Evolutionary conservation across 2,113 vertebrate genomes (phyloP), one percentile per base, ranked within the genome.

Genomic region (Abramis brama): DNA sequence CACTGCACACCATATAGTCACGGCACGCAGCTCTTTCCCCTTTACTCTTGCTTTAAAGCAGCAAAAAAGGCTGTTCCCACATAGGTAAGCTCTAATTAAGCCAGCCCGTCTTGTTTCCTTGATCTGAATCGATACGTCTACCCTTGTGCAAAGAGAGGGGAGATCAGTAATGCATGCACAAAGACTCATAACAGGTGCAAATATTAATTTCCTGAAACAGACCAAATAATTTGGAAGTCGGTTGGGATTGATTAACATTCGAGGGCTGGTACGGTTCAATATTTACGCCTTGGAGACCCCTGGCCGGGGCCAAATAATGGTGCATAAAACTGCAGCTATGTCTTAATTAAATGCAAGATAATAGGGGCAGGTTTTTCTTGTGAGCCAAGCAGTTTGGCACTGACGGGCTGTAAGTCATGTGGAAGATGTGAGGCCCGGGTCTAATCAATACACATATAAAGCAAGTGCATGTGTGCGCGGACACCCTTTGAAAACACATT

Each of bases 301-400:
- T 92, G 90, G 93, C 90, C 91, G 91, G 92, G 92, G 85, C 86
- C 93, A 94, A 96, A 96, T 95, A 94, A 95, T 92, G 92, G 92
- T 91, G 92, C 93, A 93, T 94, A 94, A 94, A 95, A 94, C 92
- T 89, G 88, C 91, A 92, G 93, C 93, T 94, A 92, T 91, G 91
- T 94, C 95, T 96, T 97, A 95, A 97, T 97, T 96, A 96, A 95
- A 94, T 93, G 93, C 90, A 89, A 91, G 93, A 93, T 96, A 96
- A 96, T 94, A 94, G 92, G 91, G 92, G 92, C 91, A 92, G 82
- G 84, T 91, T 91, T 84, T 88, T 90, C 88, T 89, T 90, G 91
- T 87, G 91, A 94, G 92, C 90, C 90, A 91, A 92, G 91, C 92
- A 94, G 91, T 95, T 96, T 95, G 94, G 92, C 93, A 90, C 89